These are phyloP conservation scores for Grus americana DNA, from an alignment of 2,113 vertebrate species.

Conservation along the genomic window DNA sequence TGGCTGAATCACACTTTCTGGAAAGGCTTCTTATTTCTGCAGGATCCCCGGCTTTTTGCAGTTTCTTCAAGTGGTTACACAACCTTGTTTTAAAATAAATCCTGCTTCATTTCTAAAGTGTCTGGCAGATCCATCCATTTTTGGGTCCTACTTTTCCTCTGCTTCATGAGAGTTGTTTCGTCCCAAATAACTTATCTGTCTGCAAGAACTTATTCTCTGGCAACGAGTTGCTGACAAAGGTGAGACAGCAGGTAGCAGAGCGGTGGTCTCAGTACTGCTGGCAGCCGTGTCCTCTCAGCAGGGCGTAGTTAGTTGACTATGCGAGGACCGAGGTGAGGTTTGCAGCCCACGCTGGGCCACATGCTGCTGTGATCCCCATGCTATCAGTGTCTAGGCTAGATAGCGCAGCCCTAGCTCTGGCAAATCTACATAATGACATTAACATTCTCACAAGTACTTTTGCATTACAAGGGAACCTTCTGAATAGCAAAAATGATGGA, in stretches of 20 bases:
- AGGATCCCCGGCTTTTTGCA: neutral
- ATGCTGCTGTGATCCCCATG: neutral
- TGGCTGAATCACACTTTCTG: constrained; percentile 33
- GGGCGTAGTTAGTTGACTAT: neutral
- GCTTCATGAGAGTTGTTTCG: neutral
- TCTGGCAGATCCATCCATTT: constrained; percentile 26
- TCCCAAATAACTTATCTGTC: neutral
- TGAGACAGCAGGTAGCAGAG: neutral
- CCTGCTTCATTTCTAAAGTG: constrained; percentile 23
- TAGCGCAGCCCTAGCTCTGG: neutral
- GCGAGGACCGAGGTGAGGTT: neutral
- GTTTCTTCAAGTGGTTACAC: constrained; percentile 33
- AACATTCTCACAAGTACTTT: constrained; percentile 5
- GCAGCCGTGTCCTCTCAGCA: neutral
- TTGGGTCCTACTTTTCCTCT: neutral
- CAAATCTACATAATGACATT: constrained; percentile 33
- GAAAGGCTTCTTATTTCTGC: constrained; percentile 4
- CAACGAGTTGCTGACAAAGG: neutral
- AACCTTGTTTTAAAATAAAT: constrained; percentile 56
- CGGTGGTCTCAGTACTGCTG: neutral
- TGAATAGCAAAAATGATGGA: neutral
- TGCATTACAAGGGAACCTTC: constrained; percentile 38
- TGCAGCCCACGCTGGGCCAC: neutral
- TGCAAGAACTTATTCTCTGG: neutral
- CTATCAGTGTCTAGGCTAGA: constrained; percentile 20